Evolutionary conservation across 2,113 vertebrate species (phyloP).

Genomic region (Corythoichthys intestinalis): DNA sequence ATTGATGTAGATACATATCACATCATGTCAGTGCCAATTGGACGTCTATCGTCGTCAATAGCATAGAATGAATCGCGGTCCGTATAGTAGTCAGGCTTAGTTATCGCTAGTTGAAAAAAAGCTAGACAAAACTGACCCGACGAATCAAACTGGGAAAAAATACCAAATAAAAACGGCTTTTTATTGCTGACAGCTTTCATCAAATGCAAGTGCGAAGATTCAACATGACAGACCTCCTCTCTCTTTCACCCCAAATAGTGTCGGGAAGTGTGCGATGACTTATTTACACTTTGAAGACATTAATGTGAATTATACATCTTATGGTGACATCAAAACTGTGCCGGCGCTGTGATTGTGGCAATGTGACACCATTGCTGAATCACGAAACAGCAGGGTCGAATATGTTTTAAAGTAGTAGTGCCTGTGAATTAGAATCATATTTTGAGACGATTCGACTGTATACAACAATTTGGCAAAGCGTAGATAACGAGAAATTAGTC

Average conservation of each 20-base stretch:
- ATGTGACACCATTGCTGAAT: not conserved
- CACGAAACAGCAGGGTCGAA: not conserved
- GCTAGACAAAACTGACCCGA: not conserved
- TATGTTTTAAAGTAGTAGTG: not conserved
- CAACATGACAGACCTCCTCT: not conserved
- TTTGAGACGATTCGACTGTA: no score
- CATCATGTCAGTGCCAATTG: no score
- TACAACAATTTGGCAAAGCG: no score
- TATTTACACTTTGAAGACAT: slow-evolving; percentile 18
- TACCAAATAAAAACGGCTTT: not conserved
- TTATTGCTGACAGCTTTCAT: not conserved
- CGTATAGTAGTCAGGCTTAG: no score
- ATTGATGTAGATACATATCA: not conserved
- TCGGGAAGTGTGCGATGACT: not conserved
- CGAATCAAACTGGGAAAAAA: no score
- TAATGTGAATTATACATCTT: slow-evolving; percentile 9
- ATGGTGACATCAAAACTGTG: not conserved
- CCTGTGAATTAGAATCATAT: no score
- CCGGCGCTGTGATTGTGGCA: not conserved
- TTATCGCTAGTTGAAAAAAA: no score
- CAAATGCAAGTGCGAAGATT: not conserved
- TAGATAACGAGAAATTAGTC: no score
- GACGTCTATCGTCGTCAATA: no score
- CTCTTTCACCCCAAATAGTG: not conserved
- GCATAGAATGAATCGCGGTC: no score